phyloP scores from a whole-genome alignment of 2,888 invertebrate genomes.

The Neoitamus cyanurus region DNA sequence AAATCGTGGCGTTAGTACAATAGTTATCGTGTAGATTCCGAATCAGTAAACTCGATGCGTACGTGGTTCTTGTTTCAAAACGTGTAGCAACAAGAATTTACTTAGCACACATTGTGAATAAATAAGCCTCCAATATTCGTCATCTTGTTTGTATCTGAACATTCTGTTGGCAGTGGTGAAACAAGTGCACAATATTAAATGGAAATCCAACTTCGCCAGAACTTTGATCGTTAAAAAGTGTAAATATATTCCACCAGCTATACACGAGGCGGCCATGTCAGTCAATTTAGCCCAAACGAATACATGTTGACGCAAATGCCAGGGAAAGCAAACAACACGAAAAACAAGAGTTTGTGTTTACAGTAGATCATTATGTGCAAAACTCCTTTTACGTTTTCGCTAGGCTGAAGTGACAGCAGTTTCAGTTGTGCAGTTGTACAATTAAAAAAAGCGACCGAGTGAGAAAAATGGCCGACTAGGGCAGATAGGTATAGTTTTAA shows the following conservation, averaged over 20 bases:
- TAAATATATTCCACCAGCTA: neutral
- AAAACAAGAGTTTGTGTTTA: neutral
- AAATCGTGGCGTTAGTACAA: no score
- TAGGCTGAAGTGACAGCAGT: neutral
- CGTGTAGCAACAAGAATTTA: neutral
- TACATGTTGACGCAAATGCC: neutral
- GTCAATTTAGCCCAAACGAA: neutral
- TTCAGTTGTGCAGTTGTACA: neutral
- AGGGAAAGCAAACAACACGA: neutral
- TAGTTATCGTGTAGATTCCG: no score
- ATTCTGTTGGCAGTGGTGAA: neutral
- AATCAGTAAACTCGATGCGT: no score
- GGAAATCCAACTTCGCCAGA: neutral
- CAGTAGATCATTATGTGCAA: neutral
- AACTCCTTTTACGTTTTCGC: neutral
- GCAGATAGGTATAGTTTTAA: neutral
- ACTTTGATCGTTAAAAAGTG: neutral
- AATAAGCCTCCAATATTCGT: neutral
- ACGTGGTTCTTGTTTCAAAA: neutral
- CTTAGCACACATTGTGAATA: neutral
- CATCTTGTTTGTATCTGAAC: neutral
- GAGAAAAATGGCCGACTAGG: neutral
- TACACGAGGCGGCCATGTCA: neutral
- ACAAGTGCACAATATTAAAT: neutral
- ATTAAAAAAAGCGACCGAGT: neutral